Conservation (phyloP, 1,140 invertebrate species). For the Mycetomoellerius zeteki region DNA sequence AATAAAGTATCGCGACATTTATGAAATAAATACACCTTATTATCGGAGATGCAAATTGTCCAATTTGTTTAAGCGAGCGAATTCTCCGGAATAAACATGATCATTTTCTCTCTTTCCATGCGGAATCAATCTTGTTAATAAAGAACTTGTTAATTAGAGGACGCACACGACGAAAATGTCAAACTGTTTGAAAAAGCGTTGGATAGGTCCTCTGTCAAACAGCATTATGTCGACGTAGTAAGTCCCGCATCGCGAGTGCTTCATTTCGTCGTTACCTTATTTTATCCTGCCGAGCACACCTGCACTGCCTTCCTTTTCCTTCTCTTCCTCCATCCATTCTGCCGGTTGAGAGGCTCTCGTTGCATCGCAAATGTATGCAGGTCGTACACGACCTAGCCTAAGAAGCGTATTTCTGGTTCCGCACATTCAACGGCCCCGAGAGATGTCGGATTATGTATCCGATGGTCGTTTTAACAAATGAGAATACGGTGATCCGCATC, state of each 20-base stretch:
- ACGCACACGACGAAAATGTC: slow-evolving; percentile 1
- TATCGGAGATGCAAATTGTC: neutral
- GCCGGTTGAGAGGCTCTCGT: slow-evolving; percentile 46
- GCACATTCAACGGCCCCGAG: slow-evolving; percentile 13
- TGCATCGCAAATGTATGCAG: slow-evolving; percentile 66
- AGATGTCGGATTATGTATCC: slow-evolving; percentile 45
- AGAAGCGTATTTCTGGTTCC: slow-evolving; percentile 63
- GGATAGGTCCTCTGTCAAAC: slow-evolving; percentile 33
- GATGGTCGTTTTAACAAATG: slow-evolving; percentile 33
- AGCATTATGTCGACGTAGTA: slow-evolving; percentile 44
- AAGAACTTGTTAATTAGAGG: slow-evolving; percentile 39
- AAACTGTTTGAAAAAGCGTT: slow-evolving; percentile 20
- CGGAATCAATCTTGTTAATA: slow-evolving; percentile 16
- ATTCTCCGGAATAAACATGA: neutral
- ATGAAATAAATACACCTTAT: neutral
- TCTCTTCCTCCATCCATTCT: neutral
- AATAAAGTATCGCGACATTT: neutral
- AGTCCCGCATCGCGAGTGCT: slow-evolving; percentile 45
- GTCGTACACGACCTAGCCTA: slow-evolving; percentile 65
- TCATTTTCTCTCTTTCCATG: slow-evolving; percentile 17
- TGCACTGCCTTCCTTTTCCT: slow-evolving; percentile 36
- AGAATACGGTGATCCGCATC: slow-evolving; percentile 10
- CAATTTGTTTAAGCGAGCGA: slow-evolving; percentile 16
- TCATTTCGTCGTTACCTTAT: slow-evolving; percentile 60
- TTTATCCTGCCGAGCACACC: slow-evolving; percentile 59